Evolutionary conservation across 1,140 invertebrate species (phyloP).

Genomic region (Diabrotica virgifera): DNA sequence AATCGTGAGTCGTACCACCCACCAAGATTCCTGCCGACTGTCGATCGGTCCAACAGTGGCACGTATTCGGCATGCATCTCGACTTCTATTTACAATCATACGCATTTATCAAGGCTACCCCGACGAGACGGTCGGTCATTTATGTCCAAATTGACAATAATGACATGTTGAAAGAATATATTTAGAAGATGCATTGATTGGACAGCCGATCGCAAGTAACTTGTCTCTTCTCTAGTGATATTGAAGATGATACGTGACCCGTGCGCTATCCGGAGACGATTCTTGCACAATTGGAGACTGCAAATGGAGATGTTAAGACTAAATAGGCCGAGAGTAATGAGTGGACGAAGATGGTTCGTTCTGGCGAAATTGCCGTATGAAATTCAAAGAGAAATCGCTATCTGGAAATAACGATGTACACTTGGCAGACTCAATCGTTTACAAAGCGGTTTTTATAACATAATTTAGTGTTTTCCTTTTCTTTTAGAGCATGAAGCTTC

Average conservation of each 20-base stretch:
- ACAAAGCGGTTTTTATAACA: too few relatives aligned
- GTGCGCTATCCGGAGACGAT: not conserved
- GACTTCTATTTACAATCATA: conserved; percentile 8
- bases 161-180: conserved; percentile 14
- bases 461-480: too few relatives aligned
- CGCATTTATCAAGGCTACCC: conserved; percentile 14
- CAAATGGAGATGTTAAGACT: not conserved
- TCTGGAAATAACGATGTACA: too few relatives aligned
- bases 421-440: too few relatives aligned
- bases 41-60: conserved; percentile 7
- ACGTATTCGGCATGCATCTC: conserved; percentile 12
- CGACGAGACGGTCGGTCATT: conserved; percentile 9
- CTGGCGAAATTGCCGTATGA: too few relatives aligned
- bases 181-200: conserved; percentile 2
- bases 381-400: too few relatives aligned
- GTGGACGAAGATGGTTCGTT: too few relatives aligned
- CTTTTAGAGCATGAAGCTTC: too few relatives aligned
- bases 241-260: conserved; percentile 5
- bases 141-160: conserved; percentile 15
- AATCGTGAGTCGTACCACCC: conserved; percentile 15
- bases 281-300: conserved; percentile 7
- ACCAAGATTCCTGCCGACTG: not conserved
- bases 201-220: not conserved
- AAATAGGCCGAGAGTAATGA: too few relatives aligned
- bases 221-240: conserved; percentile 8